Evolutionary conservation across 2,797 vertebrate species (phyloP).

Genomic region (Sebastes diploproa): DNA sequence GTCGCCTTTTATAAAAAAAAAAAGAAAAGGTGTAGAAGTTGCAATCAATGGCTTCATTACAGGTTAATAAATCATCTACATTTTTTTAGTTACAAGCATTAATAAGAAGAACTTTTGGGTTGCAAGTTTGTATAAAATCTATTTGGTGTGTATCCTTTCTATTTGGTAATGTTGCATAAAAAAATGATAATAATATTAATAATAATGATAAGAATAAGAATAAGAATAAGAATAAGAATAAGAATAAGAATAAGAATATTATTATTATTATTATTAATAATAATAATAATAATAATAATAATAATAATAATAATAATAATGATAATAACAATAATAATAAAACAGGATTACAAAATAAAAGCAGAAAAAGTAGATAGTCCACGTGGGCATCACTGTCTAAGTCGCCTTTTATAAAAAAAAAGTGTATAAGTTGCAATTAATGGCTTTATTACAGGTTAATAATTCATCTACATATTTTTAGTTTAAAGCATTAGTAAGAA

Average conservation of each 20-base stretch:
- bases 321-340: too few species aligned
- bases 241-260: accelerated
- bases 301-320: too few species aligned
- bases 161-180: not conserved
- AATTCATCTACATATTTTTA: not conserved
- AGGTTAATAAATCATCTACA: not conserved
- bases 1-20: not conserved
- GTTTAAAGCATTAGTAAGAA: not conserved
- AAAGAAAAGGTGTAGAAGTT: not conserved
- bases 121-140: not conserved
- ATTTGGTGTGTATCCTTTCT: not conserved
- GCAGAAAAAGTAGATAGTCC: not conserved
- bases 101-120: not conserved
- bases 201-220: too few species aligned
- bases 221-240: accelerated
- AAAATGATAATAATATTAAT: not conserved
- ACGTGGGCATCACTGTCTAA: not conserved
- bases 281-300: too few species aligned
- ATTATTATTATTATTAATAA: too few species aligned
- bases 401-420: not conserved
- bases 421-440: not conserved
- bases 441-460: not conserved
- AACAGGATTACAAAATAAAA: not conserved
- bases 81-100: not conserved
- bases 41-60: not conserved